A percentile compares a stretch with the other conserved stretches of the same genome.
Conservation (phyloP, 1,140 invertebrate species). For the Hermatobates lingyangjiaoensis region DNA sequence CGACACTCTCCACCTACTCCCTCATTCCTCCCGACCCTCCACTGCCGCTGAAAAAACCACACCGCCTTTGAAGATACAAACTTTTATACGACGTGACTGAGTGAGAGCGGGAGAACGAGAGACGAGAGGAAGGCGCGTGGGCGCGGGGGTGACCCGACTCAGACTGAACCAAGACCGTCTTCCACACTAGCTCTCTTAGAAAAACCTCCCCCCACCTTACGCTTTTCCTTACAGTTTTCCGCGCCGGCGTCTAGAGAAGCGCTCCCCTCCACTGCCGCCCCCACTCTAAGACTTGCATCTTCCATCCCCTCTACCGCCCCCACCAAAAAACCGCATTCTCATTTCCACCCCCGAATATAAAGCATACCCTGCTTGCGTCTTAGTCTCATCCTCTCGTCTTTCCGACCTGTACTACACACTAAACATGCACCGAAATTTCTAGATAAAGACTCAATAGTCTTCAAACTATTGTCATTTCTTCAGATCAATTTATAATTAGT, state of each 20-base stretch:
- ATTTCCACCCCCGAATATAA: conserved; percentile 12
- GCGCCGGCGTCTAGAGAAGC: conserved; percentile 18
- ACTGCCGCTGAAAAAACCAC: conserved; percentile 3
- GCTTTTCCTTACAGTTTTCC: conserved; percentile 18
- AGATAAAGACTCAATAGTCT: too few species aligned
- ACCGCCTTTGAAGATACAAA: conserved; percentile 6
- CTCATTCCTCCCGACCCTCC: conserved; percentile 6
- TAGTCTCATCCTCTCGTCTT: too few species aligned
- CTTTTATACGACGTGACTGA: too few species aligned
- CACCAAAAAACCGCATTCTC: conserved; percentile 3
- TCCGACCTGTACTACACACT: too few species aligned
- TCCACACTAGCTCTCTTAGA: conserved; percentile 15
- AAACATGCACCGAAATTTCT: too few species aligned
- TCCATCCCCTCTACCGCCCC: conserved; percentile 12
- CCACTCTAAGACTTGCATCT: conserved; percentile 12
- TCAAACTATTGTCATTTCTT: too few species aligned
- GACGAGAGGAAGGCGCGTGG: conserved; percentile 6
- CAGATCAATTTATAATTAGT: too few species aligned
- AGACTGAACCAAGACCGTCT: too few species aligned
- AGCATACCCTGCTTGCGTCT: too few species aligned
- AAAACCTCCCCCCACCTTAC: conserved; percentile 13
- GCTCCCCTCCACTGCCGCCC: conserved; percentile 11
- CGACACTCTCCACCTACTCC: background rate
- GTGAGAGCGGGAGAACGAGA: background rate
- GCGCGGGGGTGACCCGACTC: conserved; percentile 1